phyloP scores from a whole-genome alignment of 2,797 vertebrate genomes.

The Naso thynnoides region DNA sequence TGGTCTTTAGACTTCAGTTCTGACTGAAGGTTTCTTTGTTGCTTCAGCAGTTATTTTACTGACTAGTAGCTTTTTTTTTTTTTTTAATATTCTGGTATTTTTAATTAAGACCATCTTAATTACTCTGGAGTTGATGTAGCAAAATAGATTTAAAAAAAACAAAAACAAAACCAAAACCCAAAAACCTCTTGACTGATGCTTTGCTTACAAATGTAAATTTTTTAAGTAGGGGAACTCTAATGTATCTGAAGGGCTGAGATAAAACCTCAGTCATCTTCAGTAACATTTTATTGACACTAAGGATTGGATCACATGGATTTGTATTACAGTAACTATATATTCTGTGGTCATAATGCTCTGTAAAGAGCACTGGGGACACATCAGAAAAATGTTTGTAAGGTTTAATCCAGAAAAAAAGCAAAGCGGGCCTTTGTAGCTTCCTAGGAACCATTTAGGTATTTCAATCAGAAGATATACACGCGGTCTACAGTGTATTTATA shows the following conservation, averaged over 20 bases:
- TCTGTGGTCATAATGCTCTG: slow-evolving; percentile 20
- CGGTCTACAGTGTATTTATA: neutral
- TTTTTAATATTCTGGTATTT: slow-evolving; percentile 2
- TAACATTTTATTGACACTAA: slow-evolving; percentile 41
- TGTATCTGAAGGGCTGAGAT: slow-evolving; percentile 13
- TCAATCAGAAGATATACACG: neutral
- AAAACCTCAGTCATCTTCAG: slow-evolving; percentile 20
- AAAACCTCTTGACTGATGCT: slow-evolving; percentile 1
- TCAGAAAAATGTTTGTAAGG: slow-evolving; percentile 7
- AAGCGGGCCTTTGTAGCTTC: slow-evolving; percentile 8
- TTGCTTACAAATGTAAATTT: slow-evolving; percentile 9
- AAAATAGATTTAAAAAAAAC: too few species aligned
- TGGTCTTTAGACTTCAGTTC: slow-evolving; percentile 24
- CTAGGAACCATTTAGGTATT: neutral
- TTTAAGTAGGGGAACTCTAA: slow-evolving; percentile 29
- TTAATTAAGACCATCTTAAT: neutral
- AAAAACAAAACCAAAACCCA: too few species aligned
- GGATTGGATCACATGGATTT: slow-evolving; percentile 46
- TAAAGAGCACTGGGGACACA: slow-evolving; percentile 12
- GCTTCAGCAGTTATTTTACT: slow-evolving; percentile 1
- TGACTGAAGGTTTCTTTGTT: slow-evolving; percentile 17
- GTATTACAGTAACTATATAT: slow-evolving; percentile 37
- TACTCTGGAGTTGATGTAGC: too few species aligned
- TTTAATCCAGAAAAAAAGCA: slow-evolving; percentile 7
- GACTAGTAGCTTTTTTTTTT: neutral